Base-by-base conservation (phyloP, 2,797 vertebrate genomes). In the Helarctos malayanus region DNA sequence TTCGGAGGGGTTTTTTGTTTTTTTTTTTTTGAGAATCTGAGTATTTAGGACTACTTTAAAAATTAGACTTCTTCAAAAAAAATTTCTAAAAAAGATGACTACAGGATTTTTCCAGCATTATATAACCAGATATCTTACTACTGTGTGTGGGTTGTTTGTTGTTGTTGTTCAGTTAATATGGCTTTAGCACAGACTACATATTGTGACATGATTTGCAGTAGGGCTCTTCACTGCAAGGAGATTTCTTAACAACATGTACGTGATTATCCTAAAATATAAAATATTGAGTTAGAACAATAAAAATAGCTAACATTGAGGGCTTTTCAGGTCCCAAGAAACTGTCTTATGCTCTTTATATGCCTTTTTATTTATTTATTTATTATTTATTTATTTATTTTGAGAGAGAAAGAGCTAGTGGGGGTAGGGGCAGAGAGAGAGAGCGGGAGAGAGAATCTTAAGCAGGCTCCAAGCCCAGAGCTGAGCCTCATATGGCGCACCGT, bases 51-150 rank as follows among this genome's bases (percentile, higher is more conserved):
- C 57, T 63, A 86, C n/a, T 5, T 94, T 27, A 57, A 29, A 41
- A 85, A 57, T 19, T 59, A 82, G 56, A 68, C n/a, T 59, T 95
- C n/a, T 79, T 89, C n/a, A 88, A 76, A 82, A 49, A 91, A n/a
- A 0, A 52, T 76, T 85, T 95, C 32, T 38, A n/a, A 23, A 4
- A 81, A 81, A 73, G 21, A 47, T 38, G 32, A 52, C 8, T 54
- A 89, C 1, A 90, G 78, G 3, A 61, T 54, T 80, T 56, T 89
- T 84, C 27, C 19, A 82, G 2, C 59, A 68, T 89, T 65, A 47
- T 68, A 54, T 35, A 80, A 59, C 23, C 38, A 71, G 18, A 25
- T 71, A 73, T 38, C 8, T 90, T 84, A 93, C 35, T 59, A 82
- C 0, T 63, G 3, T 84, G 5, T 47, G 41, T 57, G 4, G 23